Evolutionary conservation across 2,113 vertebrate species (phyloP).

Genomic region (Piliocolobus tephrosceles): DNA sequence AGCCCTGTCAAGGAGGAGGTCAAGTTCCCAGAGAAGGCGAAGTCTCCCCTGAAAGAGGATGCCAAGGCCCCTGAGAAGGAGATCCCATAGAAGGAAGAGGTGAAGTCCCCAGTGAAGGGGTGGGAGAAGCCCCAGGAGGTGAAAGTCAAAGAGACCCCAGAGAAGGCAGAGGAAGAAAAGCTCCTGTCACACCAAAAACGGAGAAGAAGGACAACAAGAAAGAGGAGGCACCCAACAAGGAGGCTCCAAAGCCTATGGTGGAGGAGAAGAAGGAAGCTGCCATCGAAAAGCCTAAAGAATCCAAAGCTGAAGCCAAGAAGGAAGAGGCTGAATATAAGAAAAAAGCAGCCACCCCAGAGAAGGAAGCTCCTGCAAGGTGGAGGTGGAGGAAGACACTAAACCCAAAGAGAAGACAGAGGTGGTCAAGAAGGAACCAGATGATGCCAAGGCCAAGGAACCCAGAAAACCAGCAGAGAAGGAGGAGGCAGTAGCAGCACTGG

Average conservation of each 20-base stretch:
- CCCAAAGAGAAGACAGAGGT: conserved; percentile 67
- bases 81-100: conserved; percentile 67
- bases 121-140: conserved; percentile 68
- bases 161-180: conserved; percentile 75
- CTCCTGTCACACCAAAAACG: conserved; percentile 46
- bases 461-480: conserved; percentile 71
- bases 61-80: conserved; percentile 73
- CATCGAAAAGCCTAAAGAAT: conserved; percentile 77
- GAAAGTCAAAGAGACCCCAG: conserved; percentile 67
- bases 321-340: conserved; percentile 77
- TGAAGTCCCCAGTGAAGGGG: conserved; percentile 65
- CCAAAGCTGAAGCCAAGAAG: conserved; percentile 78
- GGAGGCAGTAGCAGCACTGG: conserved; percentile 45
- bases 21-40: conserved; percentile 33
- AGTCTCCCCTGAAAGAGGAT: conserved; percentile 58
- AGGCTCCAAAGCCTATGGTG: conserved; percentile 57
- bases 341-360: conserved; percentile 69
- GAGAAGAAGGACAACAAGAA: conserved; percentile 76
- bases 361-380: conserved; percentile 66
- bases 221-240: conserved; percentile 78
- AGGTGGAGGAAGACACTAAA: conserved; percentile 74
- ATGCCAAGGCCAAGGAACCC: conserved; percentile 72
- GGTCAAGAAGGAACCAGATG: conserved; percentile 66
- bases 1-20: conserved; percentile 71
- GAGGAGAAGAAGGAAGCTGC: conserved; percentile 61